Conservation (phyloP, 1,140 invertebrate genomes). For the Drosophila nasuta region DNA sequence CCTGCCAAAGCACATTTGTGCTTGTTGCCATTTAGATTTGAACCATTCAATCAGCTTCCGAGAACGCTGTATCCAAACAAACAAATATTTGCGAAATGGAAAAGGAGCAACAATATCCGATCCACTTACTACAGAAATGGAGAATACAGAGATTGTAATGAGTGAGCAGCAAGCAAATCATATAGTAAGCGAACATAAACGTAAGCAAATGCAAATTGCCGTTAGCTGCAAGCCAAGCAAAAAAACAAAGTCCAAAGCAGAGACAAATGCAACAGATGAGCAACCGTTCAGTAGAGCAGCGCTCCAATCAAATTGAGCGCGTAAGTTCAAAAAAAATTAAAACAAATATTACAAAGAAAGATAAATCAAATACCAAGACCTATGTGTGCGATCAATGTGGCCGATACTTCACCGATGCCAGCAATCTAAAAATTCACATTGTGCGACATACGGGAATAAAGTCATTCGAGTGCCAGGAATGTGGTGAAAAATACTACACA, state of each 20-base stretch:
- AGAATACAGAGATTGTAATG: background rate
- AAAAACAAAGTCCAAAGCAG: background rate
- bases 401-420: conserved; percentile 25
- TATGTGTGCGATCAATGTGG: conserved; percentile 42
- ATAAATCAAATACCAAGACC: background rate
- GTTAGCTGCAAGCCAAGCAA: background rate
- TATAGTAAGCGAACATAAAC: background rate
- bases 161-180: background rate
- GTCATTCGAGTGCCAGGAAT: conserved; percentile 38
- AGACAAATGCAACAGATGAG: background rate
- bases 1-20: conserved; percentile 19
- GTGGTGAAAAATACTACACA: conserved; percentile 24
- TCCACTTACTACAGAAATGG: background rate
- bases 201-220: background rate
- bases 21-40: conserved; percentile 14
- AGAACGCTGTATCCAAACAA: conserved; percentile 26
- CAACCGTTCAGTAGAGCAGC: too few species aligned
- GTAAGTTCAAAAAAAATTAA: background rate
- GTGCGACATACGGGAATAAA: conserved; percentile 42
- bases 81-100: background rate
- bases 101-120: background rate
- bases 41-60: conserved; percentile 16
- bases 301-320: too few species aligned
- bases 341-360: background rate
- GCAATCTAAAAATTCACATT: conserved; percentile 43